Base-by-base conservation (phyloP, 2,797 vertebrate genomes). In the Halcyon chelicuti region DNA sequence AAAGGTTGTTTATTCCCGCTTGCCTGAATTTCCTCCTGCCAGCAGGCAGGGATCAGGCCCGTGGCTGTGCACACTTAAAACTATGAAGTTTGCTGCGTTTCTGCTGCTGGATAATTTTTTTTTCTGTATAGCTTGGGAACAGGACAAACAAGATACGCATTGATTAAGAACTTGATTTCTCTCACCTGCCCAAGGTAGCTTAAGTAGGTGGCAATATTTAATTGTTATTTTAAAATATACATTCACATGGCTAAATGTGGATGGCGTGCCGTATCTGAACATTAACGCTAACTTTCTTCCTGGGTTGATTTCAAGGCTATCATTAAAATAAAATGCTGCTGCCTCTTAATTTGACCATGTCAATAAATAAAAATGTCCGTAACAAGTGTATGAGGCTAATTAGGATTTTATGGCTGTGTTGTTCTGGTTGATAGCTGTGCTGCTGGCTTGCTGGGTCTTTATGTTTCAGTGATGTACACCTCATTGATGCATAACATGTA, bases 391-490 rank as follows among this genome's bases (percentile, higher is more conserved):
- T 93, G 90, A 91, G 84, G 94, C 95, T 96, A 95, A 96, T 96
- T 95, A 94, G 96, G 90, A 94, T 95, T 95, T 94, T 93, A 96
- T 91, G 89, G 93, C 94, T 89, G 81, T 96, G 95, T 96, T 97
- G 94, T 89, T 97, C 88, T 88, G 83, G 84, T 95, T 95, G 90
- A 93, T 95, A 91, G 93, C 75, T 83, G 80, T 79, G 76, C 95
- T 91, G 94, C 70, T 0, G 81, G 86, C 92, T 95, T 91, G 95
- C 94, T 85, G 90, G 86, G 67, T 90, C 95, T 96, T 96, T 96
- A 94, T 96, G 82, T 96, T 96, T 94, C 42, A 6, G 77, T 82
- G 91, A 96, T 94, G 93, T 95, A 96, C 93, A 95, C 94, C 91
- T 95, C 95, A 95, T 86, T 94, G 94, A 94, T 94, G 95, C 94